Percentiles rank a stretch among this genome's conserved stretches.
Conservation (phyloP, 2,113 vertebrate species). For the Phaetusa simplex region DNA sequence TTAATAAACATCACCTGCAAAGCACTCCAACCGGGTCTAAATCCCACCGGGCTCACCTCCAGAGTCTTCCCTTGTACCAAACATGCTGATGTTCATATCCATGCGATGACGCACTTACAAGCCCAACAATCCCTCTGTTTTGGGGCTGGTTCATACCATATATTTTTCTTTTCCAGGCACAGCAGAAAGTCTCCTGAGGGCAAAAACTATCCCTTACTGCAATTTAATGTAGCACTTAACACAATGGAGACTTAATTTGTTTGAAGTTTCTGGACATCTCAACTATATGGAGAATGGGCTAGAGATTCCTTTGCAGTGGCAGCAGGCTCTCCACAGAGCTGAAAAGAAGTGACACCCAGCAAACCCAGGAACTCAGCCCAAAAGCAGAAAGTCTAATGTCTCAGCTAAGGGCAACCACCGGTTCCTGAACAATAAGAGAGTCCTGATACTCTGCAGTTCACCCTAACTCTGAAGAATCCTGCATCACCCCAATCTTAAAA, state of each 20-base stretch:
- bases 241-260: not conserved
- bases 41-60: not conserved
- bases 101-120: not conserved
- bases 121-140: not conserved
- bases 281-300: not conserved
- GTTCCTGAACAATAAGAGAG: not conserved
- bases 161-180: not conserved
- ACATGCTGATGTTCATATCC: fast-evolving
- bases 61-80: not conserved
- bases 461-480: not conserved
- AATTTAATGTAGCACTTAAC: not conserved
- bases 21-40: not conserved
- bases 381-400: not conserved
- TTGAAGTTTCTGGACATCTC: not conserved
- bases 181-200: not conserved
- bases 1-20: not conserved
- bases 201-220: not conserved
- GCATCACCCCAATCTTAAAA: too few species aligned
- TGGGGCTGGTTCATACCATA: not conserved
- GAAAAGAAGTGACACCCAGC: not conserved
- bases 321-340: not conserved
- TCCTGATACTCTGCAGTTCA: not conserved
- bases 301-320: not conserved
- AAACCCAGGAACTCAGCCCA: not conserved
- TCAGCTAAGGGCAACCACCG: not conserved